Evolutionary conservation across 1,140 invertebrate genomes (phyloP).

Genomic region (Diorhabda sublineata): DNA sequence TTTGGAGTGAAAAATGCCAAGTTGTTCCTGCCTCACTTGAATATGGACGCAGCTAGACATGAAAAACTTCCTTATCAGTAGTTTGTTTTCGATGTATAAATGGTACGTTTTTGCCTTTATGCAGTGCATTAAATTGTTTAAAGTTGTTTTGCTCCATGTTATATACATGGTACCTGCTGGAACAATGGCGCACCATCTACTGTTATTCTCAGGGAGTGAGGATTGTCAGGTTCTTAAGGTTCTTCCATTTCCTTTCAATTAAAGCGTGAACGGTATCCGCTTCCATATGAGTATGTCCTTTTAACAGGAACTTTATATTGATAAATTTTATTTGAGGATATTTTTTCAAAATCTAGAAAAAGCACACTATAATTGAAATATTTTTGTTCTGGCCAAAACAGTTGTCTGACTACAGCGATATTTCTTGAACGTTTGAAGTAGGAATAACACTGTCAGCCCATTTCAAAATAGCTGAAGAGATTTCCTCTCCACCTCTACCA

Average conservation of each 20-base stretch:
- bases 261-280: slow-evolving; percentile 3
- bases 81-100: not conserved
- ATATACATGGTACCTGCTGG: not conserved
- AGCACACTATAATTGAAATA: slow-evolving; percentile 9
- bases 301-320: slow-evolving; percentile 4
- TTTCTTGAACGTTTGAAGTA: slow-evolving; percentile 1
- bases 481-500: slow-evolving; percentile 3
- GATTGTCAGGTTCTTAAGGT: slow-evolving; percentile 6
- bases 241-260: slow-evolving; percentile 6
- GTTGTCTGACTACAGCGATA: slow-evolving; percentile 6
- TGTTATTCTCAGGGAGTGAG: slow-evolving; percentile 6
- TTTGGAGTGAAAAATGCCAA: not conserved
- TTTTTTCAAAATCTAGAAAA: slow-evolving; percentile 2
- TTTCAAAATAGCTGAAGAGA: slow-evolving; percentile 4
- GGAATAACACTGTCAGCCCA: slow-evolving; percentile 2
- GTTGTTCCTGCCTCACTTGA: not conserved
- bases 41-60: not conserved
- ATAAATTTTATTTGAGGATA: slow-evolving; percentile 6
- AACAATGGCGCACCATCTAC: slow-evolving; percentile 4
- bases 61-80: too few species aligned
- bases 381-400: slow-evolving; percentile 10
- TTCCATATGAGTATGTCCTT: slow-evolving; percentile 8
- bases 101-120: not conserved
- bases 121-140: not conserved
- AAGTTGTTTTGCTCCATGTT: not conserved